phyloP scores from a whole-genome alignment of 2,797 vertebrate species.

The Sebastes itinus region DNA sequence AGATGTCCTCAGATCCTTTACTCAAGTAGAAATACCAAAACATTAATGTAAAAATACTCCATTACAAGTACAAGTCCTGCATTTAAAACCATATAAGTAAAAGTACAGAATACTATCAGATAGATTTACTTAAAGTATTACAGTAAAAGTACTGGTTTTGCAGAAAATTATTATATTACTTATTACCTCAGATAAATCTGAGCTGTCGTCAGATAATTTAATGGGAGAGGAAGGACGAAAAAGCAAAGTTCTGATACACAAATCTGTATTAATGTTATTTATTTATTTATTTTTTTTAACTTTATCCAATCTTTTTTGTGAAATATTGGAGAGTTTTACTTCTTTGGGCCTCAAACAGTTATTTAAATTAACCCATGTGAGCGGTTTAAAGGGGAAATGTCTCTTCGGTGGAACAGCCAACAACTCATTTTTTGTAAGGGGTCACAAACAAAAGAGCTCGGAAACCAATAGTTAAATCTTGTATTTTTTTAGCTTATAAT shows the following conservation, averaged over 20 bases:
- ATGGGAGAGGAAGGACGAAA: not conserved
- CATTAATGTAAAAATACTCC: not conserved
- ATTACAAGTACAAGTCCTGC: not conserved
- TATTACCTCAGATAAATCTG: not conserved
- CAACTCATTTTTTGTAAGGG: not conserved
- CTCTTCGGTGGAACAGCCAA: rapidly evolving
- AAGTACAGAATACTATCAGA: not conserved
- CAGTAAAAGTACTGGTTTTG: not conserved
- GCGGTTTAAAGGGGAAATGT: not conserved
- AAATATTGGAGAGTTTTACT: not conserved
- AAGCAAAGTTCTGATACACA: not conserved
- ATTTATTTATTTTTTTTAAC: not conserved
- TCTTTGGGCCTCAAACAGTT: no score
- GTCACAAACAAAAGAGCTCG: not conserved
- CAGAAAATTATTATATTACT: not conserved
- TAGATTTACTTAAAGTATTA: not conserved
- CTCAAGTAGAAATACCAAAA: not conserved
- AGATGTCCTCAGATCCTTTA: not conserved
- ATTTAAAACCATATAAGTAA: not conserved
- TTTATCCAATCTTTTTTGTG: not conserved
- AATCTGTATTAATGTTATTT: not conserved
- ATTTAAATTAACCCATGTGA: not conserved
- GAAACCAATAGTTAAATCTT: not conserved
- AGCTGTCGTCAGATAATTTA: not conserved
- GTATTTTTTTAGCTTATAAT: not conserved